Evolutionary conservation across 2,797 vertebrate genomes (phyloP), one percentile per base, ranked within the genome.

Genomic region (Pantherophis vulpinus): DNA sequence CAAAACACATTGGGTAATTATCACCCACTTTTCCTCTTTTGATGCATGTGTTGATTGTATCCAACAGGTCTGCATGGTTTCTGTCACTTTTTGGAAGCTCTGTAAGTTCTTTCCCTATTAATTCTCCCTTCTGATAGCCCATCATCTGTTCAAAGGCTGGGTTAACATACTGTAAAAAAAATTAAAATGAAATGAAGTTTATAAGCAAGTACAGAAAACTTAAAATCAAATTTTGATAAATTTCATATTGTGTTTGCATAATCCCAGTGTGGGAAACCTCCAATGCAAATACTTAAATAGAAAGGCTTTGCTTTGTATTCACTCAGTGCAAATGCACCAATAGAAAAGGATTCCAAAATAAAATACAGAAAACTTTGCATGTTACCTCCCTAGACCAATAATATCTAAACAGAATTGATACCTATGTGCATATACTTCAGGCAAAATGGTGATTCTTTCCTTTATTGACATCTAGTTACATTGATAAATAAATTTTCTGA

Each of bases 91-190:
- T 99, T 91, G 98, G 98, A 94, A 99, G 97, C 93, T 99, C 99
- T 0, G 98, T 98, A 47, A 99, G 97, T 93, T 99, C 98, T 92
- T 99, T 99, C 32, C 99, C 99, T 27, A 99, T 98, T 92, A 99
- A 97, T 96, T 99, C 99, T 37, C 98, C 98, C 93, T 98, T 98
- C 93, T 98, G 98, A 97, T 99, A 99, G 25, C 99, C 99, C 98
- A 99, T 99, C 99, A 99, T 99, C 86, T 94, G 97, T 96, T 99
- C 99, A 88, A 99, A 99, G 47, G 99, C 98, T 20, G 99, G 98
- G 96, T 99, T 99, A 96, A 99, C 98, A 61, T 99, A 99, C 99
- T 99, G 97, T 63, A 89, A 96, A 59, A 74, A 89, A 96, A 96
- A 56, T 47, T 47, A 55, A 11, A 56, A 56, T 9, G 10, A 83